Conservation (phyloP, 2,797 vertebrate genomes). For the Caiman crocodilus region DNA sequence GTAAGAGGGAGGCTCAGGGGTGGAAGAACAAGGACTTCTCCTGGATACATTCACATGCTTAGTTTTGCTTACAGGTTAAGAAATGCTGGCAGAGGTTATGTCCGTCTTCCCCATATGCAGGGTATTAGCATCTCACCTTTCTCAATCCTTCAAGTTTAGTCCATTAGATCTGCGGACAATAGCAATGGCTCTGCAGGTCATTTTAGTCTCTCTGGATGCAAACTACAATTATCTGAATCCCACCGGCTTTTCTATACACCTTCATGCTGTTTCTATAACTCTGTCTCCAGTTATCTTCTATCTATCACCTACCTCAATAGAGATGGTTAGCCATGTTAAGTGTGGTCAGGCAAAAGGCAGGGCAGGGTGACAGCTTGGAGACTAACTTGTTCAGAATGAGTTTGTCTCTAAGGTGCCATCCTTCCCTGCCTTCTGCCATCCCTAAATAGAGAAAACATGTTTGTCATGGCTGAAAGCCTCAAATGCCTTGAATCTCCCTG, state of each 20-base stretch:
- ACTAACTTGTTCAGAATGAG: too few species aligned
- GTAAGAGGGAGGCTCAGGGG: neutral
- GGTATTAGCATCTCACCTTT: slow-evolving; percentile 57
- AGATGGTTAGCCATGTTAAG: too few species aligned
- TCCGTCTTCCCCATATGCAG: slow-evolving; percentile 17
- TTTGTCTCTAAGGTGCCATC: too few species aligned
- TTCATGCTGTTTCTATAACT: slow-evolving; percentile 66
- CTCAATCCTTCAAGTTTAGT: neutral
- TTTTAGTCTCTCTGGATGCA: slow-evolving; percentile 55
- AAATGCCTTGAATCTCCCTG: slow-evolving; percentile 62
- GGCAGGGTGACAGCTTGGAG: too few species aligned
- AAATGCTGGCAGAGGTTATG: slow-evolving; percentile 45
- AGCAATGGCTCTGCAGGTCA: slow-evolving; percentile 44
- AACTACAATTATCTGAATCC: slow-evolving; percentile 61
- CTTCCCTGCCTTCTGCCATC: neutral
- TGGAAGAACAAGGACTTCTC: slow-evolving; percentile 54
- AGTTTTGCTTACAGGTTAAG: slow-evolving; percentile 35
- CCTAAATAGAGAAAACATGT: slow-evolving; percentile 64
- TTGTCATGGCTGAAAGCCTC: slow-evolving; percentile 73
- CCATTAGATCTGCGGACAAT: slow-evolving; percentile 42
- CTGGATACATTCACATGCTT: slow-evolving; percentile 6
- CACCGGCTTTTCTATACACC: slow-evolving; percentile 58
- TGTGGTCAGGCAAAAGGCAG: too few species aligned
- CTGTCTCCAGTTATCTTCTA: slow-evolving; percentile 64
- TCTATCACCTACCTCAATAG: too few species aligned